A percentile compares a stretch with the other conserved stretches of the same genome.
phyloP scores from a whole-genome alignment of 1,140 invertebrate genomes.

The Homarus americanus region DNA sequence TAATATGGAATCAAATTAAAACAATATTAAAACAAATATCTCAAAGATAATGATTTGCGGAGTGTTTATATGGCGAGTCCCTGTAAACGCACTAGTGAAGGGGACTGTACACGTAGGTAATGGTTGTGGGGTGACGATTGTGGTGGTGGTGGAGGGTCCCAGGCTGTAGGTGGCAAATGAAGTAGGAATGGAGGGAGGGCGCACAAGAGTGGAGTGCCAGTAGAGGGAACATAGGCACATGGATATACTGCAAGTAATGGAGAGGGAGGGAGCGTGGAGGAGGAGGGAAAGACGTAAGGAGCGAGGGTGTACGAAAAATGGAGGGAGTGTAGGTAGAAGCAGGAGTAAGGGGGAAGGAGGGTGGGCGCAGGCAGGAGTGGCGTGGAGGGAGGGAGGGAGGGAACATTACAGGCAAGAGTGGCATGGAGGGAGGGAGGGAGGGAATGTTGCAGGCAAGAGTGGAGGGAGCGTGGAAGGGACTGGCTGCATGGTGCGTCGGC shows the following conservation, averaged over 20 bases:
- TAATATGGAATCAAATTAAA: no score
- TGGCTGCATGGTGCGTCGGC: background rate
- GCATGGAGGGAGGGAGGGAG: background rate
- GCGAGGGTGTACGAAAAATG: background rate
- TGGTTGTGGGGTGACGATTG: no score
- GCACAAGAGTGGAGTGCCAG: no score
- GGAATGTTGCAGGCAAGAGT: background rate
- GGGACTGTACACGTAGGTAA: no score
- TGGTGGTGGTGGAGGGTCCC: no score
- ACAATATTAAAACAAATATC: no score
- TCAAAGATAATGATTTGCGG: no score
- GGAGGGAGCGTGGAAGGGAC: background rate
- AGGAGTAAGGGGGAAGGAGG: background rate
- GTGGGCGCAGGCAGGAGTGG: background rate
- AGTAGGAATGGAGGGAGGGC: background rate
- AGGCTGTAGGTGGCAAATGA: background rate
- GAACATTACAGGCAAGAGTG: background rate
- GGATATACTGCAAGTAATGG: no score
- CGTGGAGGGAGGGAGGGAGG: background rate
- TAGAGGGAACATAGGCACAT: no score
- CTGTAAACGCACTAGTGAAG: no score
- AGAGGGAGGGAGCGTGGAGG: background rate
- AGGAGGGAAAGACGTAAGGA: background rate
- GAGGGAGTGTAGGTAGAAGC: background rate
- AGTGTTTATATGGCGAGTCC: no score